These are phyloP conservation scores for Trissolcus japonicus DNA, from an alignment of 2,888 invertebrate genomes.

Conservation along the genomic window DNA sequence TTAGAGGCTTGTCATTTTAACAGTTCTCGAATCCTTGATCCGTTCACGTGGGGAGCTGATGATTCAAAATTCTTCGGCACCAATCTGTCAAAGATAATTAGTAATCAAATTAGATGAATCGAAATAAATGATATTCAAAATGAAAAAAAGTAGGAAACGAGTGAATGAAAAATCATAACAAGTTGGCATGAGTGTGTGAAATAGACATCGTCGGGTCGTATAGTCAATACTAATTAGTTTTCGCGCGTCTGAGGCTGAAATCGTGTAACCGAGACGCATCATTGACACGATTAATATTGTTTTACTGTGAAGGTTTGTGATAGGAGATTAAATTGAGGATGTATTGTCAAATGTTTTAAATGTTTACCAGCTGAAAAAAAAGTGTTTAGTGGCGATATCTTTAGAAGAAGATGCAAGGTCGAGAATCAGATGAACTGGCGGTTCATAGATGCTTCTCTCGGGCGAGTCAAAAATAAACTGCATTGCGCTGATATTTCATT, in stretches of 20 bases:
- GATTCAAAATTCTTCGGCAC: background rate
- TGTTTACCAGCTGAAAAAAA: slow-evolving; percentile 13
- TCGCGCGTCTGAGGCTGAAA: too few species aligned
- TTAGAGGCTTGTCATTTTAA: background rate
- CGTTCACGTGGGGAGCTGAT: background rate
- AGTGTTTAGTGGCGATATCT: background rate
- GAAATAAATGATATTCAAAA: too few species aligned
- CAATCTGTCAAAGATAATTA: slow-evolving; percentile 1
- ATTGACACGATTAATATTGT: too few species aligned
- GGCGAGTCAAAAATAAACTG: slow-evolving; percentile 43
- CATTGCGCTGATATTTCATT: slow-evolving; percentile 43
- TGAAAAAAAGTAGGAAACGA: too few species aligned
- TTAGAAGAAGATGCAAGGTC: slow-evolving; percentile 22
- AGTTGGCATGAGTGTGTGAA: too few species aligned
- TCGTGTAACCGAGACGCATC: too few species aligned
- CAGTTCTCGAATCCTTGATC: background rate
- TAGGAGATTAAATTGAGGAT: too few species aligned
- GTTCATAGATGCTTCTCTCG: slow-evolving; percentile 28
- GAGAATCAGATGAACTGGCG: slow-evolving; percentile 28
- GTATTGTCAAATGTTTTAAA: background rate
- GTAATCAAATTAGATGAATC: too few species aligned
- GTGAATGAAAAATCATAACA: too few species aligned
- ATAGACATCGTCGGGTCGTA: too few species aligned
- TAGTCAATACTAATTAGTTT: too few species aligned
- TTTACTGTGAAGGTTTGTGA: too few species aligned